Evolutionary conservation across 2,113 vertebrate genomes (phyloP), one percentile per base, ranked within the genome.

Genomic region (Pholis gunnellus): DNA sequence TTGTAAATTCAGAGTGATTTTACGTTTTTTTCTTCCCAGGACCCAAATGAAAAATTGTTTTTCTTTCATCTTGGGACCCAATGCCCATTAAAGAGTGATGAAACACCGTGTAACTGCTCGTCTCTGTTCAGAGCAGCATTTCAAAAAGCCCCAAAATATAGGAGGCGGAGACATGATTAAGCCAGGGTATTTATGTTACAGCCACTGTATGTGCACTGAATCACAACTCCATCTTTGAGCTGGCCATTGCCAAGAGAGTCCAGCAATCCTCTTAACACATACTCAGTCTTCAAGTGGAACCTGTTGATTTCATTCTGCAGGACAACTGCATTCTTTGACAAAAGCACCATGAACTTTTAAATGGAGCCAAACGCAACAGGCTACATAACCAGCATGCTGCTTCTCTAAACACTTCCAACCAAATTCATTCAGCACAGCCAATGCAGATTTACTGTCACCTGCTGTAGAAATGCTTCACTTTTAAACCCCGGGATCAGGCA

Each of bases 51-150:
- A 84, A 88, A 86, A 83, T 72, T 27, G 66, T 81, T 17, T 40
- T 76, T 87, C 72, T 84, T 81, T 81, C 72, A 81, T 73, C 65
- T 72, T 75, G 46, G 48, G 72, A 91, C 72, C 65, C 72, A 69
- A 64, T 64, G 75, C 65, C 82, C 75, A 81, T 89, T 86, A 90
- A 85, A 91, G 75, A 81, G 67, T 91, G 92, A 93, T 91, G 90
- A 91, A 93, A 92, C 79, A 78, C 75, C 82, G 76, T 64, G 90
- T 66, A 92, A 92, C 68, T 68, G 46, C 63, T 82, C 2, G 3
- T 83, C 56, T 68, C 42, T 25, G 38, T 57, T 67, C 29, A 70
- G 9, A 36, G 46, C 67, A 52, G 52, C 67, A 74, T 81, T 75
- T 88, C 54, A 74, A 64, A 80, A 81, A 40, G n/a, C 38, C 57